Evolutionary conservation across 2,888 invertebrate species (phyloP).

Genomic region (Polylopha cassiicola): DNA sequence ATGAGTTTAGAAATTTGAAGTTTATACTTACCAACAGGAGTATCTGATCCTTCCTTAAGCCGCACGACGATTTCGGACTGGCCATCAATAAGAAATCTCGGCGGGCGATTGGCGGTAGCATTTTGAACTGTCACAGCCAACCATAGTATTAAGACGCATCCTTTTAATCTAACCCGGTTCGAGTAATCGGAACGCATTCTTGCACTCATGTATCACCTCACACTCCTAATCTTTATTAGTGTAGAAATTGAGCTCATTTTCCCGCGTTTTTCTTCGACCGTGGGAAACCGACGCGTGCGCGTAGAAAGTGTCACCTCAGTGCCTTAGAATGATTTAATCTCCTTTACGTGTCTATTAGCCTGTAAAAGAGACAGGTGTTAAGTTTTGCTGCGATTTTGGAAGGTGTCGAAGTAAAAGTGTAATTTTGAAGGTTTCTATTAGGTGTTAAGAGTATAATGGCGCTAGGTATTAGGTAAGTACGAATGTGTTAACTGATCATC

Average conservation of each 20-base stretch:
- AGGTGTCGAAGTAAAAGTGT: too few relatives aligned
- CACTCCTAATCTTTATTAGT: conserved; percentile 41
- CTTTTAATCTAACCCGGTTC: conserved; percentile 62
- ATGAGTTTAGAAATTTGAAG: conserved; percentile 24
- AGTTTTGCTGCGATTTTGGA: conserved; percentile 39
- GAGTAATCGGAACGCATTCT: conserved; percentile 30
- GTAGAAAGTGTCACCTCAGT: conserved; percentile 43
- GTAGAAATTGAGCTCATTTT: conserved; percentile 32
- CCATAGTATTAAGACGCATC: conserved; percentile 32
- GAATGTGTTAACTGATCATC: too few relatives aligned
- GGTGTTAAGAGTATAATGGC: too few relatives aligned
- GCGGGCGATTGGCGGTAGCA: conserved; percentile 83
- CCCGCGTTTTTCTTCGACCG: conserved; percentile 4
- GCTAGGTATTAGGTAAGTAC: too few relatives aligned
- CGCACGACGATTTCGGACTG: conserved; percentile 94
- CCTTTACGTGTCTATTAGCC: conserved; percentile 52
- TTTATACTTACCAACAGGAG: conserved; percentile 84
- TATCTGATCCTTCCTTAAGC: conserved; percentile 91
- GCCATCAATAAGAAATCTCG: conserved; percentile 91
- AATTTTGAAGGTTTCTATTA: too few relatives aligned
- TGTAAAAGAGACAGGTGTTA: conserved; percentile 52
- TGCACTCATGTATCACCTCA: conserved; percentile 56
- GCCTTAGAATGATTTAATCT: conserved; percentile 44
- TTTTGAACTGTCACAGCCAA: conserved; percentile 37
- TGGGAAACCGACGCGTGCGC: conserved; percentile 17